Conservation (phyloP, 1,140 invertebrate genomes). For the Plodia interpunctella region DNA sequence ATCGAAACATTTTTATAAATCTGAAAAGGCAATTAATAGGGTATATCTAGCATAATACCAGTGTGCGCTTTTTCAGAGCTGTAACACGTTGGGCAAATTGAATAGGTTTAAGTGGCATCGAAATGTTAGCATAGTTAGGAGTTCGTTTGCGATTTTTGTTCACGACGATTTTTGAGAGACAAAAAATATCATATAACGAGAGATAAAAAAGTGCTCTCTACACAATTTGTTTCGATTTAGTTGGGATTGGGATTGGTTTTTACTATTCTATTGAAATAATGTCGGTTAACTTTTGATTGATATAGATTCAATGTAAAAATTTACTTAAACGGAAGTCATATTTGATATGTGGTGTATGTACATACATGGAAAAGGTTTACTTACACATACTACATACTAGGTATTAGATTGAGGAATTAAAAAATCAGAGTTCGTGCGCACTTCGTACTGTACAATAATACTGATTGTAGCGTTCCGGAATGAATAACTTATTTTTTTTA, state of each 20-base stretch:
- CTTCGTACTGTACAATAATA: too few relatives aligned
- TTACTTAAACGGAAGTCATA: too few relatives aligned
- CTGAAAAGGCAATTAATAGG: conserved; percentile 1
- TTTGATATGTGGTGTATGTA: too few relatives aligned
- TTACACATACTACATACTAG: too few relatives aligned
- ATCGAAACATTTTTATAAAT: neutral
- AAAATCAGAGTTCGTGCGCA: too few relatives aligned
- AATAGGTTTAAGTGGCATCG: conserved; percentile 1
- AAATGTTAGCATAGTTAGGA: conserved; percentile 2
- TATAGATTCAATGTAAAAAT: neutral
- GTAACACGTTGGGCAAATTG: conserved; percentile 5
- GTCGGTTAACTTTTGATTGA: neutral
- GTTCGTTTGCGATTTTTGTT: neutral
- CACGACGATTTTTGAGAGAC: neutral
- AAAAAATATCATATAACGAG: neutral
- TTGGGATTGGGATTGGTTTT: neutral
- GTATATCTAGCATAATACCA: neutral
- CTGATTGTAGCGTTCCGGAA: too few relatives aligned
- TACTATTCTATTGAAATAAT: neutral
- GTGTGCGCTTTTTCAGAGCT: neutral
- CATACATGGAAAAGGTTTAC: too few relatives aligned
- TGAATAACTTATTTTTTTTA: too few relatives aligned
- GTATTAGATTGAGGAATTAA: too few relatives aligned
- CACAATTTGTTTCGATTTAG: neutral
- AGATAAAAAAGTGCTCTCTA: neutral